Evolutionary conservation across 2,113 vertebrate species (phyloP).

Genomic region (Gymnarchus niloticus): DNA sequence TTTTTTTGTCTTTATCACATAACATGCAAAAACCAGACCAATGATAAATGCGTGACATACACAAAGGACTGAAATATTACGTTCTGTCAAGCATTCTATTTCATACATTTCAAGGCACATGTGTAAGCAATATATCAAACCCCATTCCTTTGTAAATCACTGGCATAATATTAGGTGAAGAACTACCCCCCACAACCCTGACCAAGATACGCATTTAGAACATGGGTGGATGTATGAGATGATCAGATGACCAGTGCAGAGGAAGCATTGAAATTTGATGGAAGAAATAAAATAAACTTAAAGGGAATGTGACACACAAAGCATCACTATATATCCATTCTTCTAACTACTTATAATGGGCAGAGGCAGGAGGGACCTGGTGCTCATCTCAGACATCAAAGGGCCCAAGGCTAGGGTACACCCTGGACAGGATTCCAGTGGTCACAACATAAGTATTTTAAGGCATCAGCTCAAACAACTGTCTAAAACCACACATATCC

Average conservation of each 20-base stretch:
- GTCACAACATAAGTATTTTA: neutral
- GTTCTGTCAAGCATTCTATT: neutral
- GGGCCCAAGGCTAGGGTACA: neutral
- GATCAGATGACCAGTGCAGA: no score
- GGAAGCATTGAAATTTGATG: no score
- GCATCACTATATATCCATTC: neutral
- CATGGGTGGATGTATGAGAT: neutral
- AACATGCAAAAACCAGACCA: neutral
- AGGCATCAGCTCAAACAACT: neutral
- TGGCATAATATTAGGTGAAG: neutral
- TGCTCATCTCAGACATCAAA: neutral
- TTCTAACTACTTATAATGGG: neutral
- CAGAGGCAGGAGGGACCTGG: neutral
- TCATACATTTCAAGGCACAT: conserved; percentile 33
- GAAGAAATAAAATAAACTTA: no score
- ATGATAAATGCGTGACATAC: neutral
- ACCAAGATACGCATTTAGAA: neutral
- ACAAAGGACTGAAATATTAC: neutral
- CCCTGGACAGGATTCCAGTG: neutral
- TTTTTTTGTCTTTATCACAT: conserved; percentile 10
- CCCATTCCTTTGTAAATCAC: neutral
- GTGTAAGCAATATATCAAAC: conserved; percentile 8
- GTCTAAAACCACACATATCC: neutral
- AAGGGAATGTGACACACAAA: no score
- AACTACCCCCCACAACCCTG: neutral